A percentile compares a stretch with the other conserved stretches of the same genome.
phyloP scores from a whole-genome alignment of 2,113 vertebrate genomes.

The Meriones unguiculatus region DNA sequence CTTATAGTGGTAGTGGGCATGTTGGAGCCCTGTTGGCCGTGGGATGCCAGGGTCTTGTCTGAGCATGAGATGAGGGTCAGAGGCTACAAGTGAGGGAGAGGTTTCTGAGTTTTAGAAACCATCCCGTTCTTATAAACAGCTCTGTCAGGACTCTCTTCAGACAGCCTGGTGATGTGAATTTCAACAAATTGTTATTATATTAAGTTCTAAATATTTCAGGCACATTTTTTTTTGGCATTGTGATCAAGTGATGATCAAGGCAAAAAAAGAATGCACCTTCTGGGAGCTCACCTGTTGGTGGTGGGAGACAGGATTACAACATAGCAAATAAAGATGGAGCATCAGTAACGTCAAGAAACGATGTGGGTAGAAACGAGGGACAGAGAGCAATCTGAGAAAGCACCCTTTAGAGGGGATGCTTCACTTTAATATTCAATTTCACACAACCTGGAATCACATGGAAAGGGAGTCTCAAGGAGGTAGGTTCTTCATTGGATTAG shows the following conservation, averaged over 20 bases:
- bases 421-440: neutral
- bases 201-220: neutral
- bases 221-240: neutral
- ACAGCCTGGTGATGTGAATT: neutral
- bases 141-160: conserved; percentile 61
- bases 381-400: neutral
- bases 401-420: too few species aligned
- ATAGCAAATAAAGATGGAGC: accelerated
- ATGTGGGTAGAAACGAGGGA: neutral
- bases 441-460: neutral
- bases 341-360: neutral
- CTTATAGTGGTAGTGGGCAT: neutral
- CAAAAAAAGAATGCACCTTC: neutral
- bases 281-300: neutral
- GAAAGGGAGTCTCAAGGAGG: neutral
- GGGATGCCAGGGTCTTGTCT: neutral
- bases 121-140: neutral
- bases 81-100: neutral
- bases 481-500: neutral
- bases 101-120: neutral
- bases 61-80: neutral
- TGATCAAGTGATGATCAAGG: neutral
- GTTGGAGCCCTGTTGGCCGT: neutral
- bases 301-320: neutral
- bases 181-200: neutral